Base-by-base conservation (phyloP, 1,140 invertebrate genomes). In the Anthonomus grandis region DNA sequence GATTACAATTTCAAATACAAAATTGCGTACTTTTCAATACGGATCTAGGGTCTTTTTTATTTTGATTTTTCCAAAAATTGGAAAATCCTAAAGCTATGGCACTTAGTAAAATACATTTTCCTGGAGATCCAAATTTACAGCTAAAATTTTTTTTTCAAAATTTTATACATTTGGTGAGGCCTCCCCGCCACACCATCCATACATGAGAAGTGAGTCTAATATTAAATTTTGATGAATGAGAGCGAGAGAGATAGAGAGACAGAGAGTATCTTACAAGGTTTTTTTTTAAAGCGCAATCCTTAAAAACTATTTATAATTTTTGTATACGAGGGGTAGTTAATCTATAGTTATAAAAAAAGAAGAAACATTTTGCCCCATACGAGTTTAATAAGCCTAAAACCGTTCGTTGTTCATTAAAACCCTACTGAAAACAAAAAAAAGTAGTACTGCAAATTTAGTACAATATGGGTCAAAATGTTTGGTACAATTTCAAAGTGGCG, bases 1-100 rank as follows among this genome's bases (percentile, higher is more conserved):
- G 44, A 48, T 56, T 54, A 54, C 24, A 56, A 19, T 37, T 48
- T 56, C 45, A 56, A 56, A 56, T 56, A 56, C 53, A 56, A 56
- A 56, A 56, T 48, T 56, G 53, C 51, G 18, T 54, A 27, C 18
- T 36, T 42, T 18, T 27, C 21, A 48, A 27, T 31, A 27, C 12
- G n/a, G n/a, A n/a, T n/a, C n/a, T n/a, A n/a, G n/a, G n/a, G n/a
- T n/a, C n/a, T n/a, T n/a, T n/a, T n/a, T n/a, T n/a, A n/a, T n/a
- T n/a, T n/a, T n/a, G n/a, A n/a, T n/a, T n/a, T n/a, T n/a, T n/a
- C n/a, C n/a, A n/a, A n/a, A n/a, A n/a, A n/a, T n/a, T n/a, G n/a
- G n/a, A n/a, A n/a, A n/a, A n/a, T n/a, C n/a, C n/a, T n/a, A 1
- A 49, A 56, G 19, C 53, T 56, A 56, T 56, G 53, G 53, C 53